Evolutionary conservation across 2,113 vertebrate genomes (phyloP).

Genomic region (Tauraco erythrolophus): DNA sequence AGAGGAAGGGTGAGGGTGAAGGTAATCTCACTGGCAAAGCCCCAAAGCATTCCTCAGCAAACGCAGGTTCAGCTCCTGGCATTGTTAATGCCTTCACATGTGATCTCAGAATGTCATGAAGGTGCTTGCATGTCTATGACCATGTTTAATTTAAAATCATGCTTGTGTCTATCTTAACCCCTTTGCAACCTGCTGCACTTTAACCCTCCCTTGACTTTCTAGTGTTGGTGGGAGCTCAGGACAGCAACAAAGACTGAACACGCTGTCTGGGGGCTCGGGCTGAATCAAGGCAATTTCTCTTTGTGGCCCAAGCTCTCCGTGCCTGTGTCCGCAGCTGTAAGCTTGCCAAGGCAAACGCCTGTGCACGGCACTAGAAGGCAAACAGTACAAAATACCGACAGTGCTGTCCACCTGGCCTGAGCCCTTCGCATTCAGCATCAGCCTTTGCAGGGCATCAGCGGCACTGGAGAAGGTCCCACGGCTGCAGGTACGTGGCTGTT

Average conservation of each 20-base stretch:
- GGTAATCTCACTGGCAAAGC: not conserved
- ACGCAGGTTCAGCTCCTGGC: not conserved
- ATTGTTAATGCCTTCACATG: not conserved
- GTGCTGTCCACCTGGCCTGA: no score
- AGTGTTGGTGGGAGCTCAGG: not conserved
- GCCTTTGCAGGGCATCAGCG: not conserved
- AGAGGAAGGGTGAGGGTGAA: not conserved
- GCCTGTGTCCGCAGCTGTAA: not conserved
- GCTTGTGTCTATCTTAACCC: not conserved
- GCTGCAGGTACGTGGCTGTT: not conserved
- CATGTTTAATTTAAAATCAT: not conserved
- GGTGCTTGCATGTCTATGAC: not conserved
- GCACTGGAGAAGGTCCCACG: not conserved
- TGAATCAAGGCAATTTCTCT: not conserved
- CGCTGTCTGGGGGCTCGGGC: not conserved
- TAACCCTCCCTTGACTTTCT: not conserved
- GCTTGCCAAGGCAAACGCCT: not conserved
- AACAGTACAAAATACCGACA: not conserved
- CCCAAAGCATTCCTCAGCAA: not conserved
- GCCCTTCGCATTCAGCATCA: not conserved
- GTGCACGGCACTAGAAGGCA: not conserved
- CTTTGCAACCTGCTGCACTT: not conserved
- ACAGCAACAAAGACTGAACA: not conserved
- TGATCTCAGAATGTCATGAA: not conserved
- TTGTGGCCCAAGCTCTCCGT: not conserved